Evolutionary conservation across 1,140 invertebrate genomes (phyloP).

Genomic region (Anoplophora glabripennis): DNA sequence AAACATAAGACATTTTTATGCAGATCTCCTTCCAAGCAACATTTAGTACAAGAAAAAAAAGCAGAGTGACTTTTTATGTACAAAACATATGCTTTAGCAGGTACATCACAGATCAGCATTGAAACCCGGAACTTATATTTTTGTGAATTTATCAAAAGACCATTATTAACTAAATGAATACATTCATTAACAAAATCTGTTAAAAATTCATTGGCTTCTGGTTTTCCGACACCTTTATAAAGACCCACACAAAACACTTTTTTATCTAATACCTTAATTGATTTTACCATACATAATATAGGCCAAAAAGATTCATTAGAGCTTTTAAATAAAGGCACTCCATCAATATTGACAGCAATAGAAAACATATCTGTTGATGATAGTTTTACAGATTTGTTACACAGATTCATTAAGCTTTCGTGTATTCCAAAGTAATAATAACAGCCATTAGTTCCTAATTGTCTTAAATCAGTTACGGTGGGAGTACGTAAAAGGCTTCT

Average conservation of each 20-base stretch:
- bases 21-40: constrained; percentile 7
- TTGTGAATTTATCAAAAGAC: not conserved
- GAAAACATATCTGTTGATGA: too few species aligned
- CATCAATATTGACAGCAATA: too few species aligned
- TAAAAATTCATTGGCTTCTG: not conserved
- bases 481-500: too few species aligned
- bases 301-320: too few species aligned
- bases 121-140: not conserved
- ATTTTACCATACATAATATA: too few species aligned
- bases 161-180: not conserved
- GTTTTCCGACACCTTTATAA: constrained; percentile 1
- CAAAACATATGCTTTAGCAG: constrained; percentile 4
- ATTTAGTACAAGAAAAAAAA: constrained; percentile 15
- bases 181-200: not conserved
- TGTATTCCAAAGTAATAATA: too few species aligned
- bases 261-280: too few species aligned
- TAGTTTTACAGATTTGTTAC: too few species aligned
- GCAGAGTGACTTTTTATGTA: constrained; percentile 2
- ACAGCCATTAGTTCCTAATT: too few species aligned
- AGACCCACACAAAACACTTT: not conserved
- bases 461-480: too few species aligned
- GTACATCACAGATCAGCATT: constrained; percentile 8
- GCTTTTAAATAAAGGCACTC: too few species aligned
- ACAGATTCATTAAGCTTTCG: too few species aligned
- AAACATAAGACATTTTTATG: not conserved